A percentile compares a stretch with the other conserved stretches of the same genome.
phyloP scores from a whole-genome alignment of 2,888 invertebrate species.

The Noctua fimbriata region DNA sequence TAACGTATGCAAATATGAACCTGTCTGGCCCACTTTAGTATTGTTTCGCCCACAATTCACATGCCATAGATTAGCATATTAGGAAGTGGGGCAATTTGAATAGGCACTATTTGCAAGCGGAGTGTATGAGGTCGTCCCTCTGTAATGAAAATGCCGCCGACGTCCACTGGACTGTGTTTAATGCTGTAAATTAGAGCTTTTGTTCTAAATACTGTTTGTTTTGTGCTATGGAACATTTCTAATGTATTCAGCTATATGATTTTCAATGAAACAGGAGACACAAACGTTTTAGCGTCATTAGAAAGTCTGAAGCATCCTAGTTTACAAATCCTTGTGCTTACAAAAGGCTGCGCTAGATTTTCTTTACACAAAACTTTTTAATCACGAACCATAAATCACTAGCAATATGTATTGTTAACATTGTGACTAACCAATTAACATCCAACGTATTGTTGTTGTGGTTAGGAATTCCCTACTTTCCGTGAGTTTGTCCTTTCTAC shows the following conservation, averaged over 20 bases:
- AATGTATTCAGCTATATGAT: constrained; percentile 51
- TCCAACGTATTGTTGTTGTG: constrained; percentile 19
- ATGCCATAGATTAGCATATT: constrained; percentile 86
- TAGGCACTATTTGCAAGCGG: constrained; percentile 71
- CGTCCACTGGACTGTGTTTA: constrained; percentile 60
- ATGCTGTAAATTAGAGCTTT: constrained; percentile 66
- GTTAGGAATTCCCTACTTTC: constrained; percentile 21
- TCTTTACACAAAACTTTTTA: background rate
- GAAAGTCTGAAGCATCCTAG: constrained; percentile 48
- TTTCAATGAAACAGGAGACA: constrained; percentile 34
- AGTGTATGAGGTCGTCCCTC: constrained; percentile 66
- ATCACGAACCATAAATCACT: constrained; percentile 3
- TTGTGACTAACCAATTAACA: constrained; percentile 24
- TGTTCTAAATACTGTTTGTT: constrained; percentile 59
- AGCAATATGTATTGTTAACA: constrained; percentile 14
- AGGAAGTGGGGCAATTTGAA: constrained; percentile 86
- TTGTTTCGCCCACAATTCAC: constrained; percentile 85
- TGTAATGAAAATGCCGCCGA: constrained; percentile 64
- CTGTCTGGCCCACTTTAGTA: constrained; percentile 80
- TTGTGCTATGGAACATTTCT: constrained; percentile 49
- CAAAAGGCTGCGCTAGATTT: constrained; percentile 35
- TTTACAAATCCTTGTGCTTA: constrained; percentile 32
- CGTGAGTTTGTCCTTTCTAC: background rate
- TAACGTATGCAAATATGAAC: constrained; percentile 79
- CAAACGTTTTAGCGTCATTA: constrained; percentile 31